These are phyloP conservation scores for Acronicta leporina DNA, from an alignment of 2,888 invertebrate species.

Conservation along the genomic window DNA sequence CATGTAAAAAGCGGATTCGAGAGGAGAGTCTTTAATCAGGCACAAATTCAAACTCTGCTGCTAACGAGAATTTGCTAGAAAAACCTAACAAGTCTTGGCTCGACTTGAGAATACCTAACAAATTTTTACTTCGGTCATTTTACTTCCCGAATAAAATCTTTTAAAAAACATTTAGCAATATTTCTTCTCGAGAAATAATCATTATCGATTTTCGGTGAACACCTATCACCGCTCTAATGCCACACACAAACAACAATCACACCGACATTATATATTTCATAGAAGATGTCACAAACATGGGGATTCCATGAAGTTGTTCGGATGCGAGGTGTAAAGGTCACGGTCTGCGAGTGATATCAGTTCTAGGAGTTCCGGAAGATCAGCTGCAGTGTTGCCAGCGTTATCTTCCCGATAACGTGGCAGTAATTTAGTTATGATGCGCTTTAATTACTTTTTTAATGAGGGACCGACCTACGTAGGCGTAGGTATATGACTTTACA, in stretches of 20 bases:
- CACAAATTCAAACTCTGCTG: too few species aligned
- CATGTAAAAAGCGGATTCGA: too few species aligned
- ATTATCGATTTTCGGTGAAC: slow-evolving; percentile 33
- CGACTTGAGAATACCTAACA: too few species aligned
- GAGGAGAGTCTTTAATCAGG: too few species aligned
- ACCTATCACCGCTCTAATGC: slow-evolving; percentile 32
- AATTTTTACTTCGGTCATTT: too few species aligned
- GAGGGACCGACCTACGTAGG: not conserved
- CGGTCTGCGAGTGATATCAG: slow-evolving; percentile 59
- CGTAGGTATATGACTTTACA: not conserved
- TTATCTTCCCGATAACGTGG: slow-evolving; percentile 55
- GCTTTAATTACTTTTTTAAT: slow-evolving; percentile 29
- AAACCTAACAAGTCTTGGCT: too few species aligned
- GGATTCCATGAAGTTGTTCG: slow-evolving; percentile 67
- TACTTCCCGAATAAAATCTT: not conserved
- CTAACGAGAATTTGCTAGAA: too few species aligned
- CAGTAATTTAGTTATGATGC: slow-evolving; percentile 22
- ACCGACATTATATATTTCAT: slow-evolving; percentile 17
- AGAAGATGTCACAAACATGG: slow-evolving; percentile 29
- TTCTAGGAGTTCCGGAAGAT: slow-evolving; percentile 64
- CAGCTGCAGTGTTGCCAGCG: slow-evolving; percentile 31
- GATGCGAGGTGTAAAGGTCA: slow-evolving; percentile 66
- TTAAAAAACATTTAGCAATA: slow-evolving; percentile 10
- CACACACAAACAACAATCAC: slow-evolving; percentile 21
- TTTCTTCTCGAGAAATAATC: slow-evolving; percentile 13